Evolutionary conservation across 2,797 vertebrate genomes (phyloP), one percentile per base, ranked within the genome.

Genomic region (Myotis pilosus): DNA sequence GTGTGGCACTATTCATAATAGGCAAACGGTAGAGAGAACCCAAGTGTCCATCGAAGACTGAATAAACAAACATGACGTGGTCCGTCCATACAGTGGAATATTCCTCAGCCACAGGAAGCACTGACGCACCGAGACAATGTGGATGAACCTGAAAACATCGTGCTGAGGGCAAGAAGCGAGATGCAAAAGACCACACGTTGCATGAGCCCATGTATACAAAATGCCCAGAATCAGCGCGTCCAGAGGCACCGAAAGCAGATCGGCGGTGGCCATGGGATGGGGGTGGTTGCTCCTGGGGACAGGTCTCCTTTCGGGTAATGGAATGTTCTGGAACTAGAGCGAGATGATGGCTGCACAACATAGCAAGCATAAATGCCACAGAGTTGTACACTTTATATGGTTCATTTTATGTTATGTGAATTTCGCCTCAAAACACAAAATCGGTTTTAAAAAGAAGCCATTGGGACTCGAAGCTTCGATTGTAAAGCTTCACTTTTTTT

Each of bases 171-270:
- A 3, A 57, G 36, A 23, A 47, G 30, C 13, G 57, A 84, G 66
- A 20, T 15, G 7, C 57, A 13, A 75, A 36, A 36, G 57, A 10
- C 19, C 60, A 47, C 11, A 9, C 1, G 6, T 0, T 20, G 0
- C 5, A 11, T 8, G 60, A 41, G 16, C 25, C 38, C 60, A 8
- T 1, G 0, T 2, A 28, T 2, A 8, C 0, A 2, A 33, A 19
- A 30, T 1, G 11, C 7, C 60, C 33, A 30, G 71, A 62, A 33
- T 16, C 4, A 44, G 22, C 8, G 16, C 38, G 17, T 33, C 71
- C 28, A 13, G 0, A 22, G 60, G 47, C 15, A 64, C 15, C 22
- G 51, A 78, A 38, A 28, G 79, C 62, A 16, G 62, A 13, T 15
- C 10, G 16, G 25, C 8, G 71, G 20, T 22, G 28, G 51, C 6